A percentile compares a stretch with the other conserved stretches of the same genome.
Evolutionary conservation across 30 jellyfish, hydroid and myxozoan species (phyloP).

Genomic region (Aurelia aurita): DNA sequence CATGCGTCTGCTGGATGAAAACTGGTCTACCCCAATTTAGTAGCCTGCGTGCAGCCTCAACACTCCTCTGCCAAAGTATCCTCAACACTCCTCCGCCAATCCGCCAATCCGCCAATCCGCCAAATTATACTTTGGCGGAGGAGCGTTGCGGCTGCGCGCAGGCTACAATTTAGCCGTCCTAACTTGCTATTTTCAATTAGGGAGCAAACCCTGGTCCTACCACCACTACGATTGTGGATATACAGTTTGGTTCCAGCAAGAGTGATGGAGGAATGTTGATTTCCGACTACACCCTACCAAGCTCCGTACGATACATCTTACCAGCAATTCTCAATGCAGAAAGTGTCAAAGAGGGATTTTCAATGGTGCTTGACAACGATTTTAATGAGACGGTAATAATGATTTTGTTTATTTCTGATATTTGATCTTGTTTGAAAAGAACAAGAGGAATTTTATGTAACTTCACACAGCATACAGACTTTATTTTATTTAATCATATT

Average conservation of each 20-base stretch:
- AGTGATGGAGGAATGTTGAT: neutral
- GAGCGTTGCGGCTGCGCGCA: neutral
- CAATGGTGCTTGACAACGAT: neutral
- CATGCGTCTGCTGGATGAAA: no score
- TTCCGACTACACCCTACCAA: conserved; percentile 8
- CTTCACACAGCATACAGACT: no score
- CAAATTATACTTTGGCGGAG: neutral
- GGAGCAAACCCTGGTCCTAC: conserved; percentile 48
- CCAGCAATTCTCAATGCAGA: neutral
- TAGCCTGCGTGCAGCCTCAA: no score
- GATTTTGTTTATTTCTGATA: neutral
- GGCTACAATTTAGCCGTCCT: neutral
- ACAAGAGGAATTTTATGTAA: no score
- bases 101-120: no score
- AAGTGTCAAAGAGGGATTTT: neutral
- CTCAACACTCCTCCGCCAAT: no score
- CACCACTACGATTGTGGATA: conserved; percentile 24
- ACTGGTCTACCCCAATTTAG: no score
- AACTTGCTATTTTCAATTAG: neutral
- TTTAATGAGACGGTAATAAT: neutral
- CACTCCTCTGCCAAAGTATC: no score
- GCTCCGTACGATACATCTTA: neutral
- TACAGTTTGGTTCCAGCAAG: neutral
- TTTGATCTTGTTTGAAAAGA: no score
- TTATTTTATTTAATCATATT: no score